Base-by-base conservation (phyloP, 2,113 vertebrate species). In the Tympanuchus pallidicinctus region DNA sequence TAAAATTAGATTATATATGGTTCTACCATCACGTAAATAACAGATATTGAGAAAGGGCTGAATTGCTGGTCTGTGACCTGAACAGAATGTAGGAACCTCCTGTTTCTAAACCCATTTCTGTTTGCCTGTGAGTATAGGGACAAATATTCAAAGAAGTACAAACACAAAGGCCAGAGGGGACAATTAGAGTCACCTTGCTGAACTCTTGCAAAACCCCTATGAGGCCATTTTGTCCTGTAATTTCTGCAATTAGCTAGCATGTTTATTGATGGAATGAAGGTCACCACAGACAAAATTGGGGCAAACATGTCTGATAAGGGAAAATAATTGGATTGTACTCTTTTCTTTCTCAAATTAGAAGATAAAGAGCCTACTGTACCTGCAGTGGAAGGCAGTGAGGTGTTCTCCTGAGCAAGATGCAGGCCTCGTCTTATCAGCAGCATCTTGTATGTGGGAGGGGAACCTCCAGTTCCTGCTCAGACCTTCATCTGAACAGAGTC, bases 1-100 rank as follows among this genome's bases (percentile, higher is more conserved):
- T 69, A 52, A 75, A 88, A 94, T 24, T 19, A 34, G 59, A 82
- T 88, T 67, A 70, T 73, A 90, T 82, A 50, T 34, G 21, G 42
- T 69, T 78, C 32, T 86, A 59, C n/a, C 4, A 1, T 57, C 45
- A 71, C 3, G 1, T 66, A 90, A 82, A 73, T n/a, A 56, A 40
- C 1, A 57, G 74, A 36, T 20, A 63, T 20, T 30, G 70, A 71
- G 57, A 57, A 93, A 77, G 75, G 45, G 22, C 9, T 94, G 81
- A 82, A 32, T 43, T 47, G 16, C 17, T 63, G 67, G 11, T 82
- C 84, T 47, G 17, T 56, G 82, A 71, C 42, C 8, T 19, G 56
- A 70, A 52, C 0, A 0, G 36, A n/a, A 74, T 19, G 13, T 40
- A 77, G 25, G 6, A 67, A 77, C 25, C 87, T 67, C 81, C 60